Evolutionary conservation across 1,140 invertebrate genomes (phyloP).

Genomic region (Leucophenga varia): DNA sequence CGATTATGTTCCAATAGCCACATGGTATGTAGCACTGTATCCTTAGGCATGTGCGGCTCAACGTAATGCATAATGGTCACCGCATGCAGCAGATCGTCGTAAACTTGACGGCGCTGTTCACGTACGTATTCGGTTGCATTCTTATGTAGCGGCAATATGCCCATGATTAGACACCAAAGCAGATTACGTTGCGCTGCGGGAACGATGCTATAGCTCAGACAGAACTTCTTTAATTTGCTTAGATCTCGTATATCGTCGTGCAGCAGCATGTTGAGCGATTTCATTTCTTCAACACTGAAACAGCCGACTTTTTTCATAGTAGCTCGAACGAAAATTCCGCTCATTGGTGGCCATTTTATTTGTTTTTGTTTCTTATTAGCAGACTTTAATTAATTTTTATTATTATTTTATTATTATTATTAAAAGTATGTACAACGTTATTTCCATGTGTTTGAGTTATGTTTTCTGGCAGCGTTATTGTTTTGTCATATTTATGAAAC

Average conservation of each 20-base stretch:
- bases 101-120: constrained; percentile 71
- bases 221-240: constrained; percentile 81
- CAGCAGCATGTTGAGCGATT: constrained; percentile 86
- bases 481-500: too few species aligned
- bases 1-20: constrained; percentile 71
- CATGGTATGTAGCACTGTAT: constrained; percentile 71
- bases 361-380: too few species aligned
- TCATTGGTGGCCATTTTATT: constrained; percentile 64
- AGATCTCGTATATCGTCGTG: constrained; percentile 83
- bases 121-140: constrained; percentile 74
- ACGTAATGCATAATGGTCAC: constrained; percentile 67
- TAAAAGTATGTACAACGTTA: too few species aligned
- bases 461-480: too few species aligned
- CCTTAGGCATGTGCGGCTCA: constrained; percentile 59
- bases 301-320: constrained; percentile 85
- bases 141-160: constrained; percentile 68
- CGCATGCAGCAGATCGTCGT: constrained; percentile 71
- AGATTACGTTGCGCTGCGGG: constrained; percentile 77
- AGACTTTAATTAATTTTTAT: too few species aligned
- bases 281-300: constrained; percentile 87
- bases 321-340: constrained; percentile 86
- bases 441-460: too few species aligned
- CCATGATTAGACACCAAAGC: constrained; percentile 84
- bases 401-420: too few species aligned
- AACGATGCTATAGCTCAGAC: constrained; percentile 77